Percentiles rank a stretch among this genome's conserved stretches.
Evolutionary conservation across 2,113 vertebrate species (phyloP).

Genomic region (Eurypyga helias): DNA sequence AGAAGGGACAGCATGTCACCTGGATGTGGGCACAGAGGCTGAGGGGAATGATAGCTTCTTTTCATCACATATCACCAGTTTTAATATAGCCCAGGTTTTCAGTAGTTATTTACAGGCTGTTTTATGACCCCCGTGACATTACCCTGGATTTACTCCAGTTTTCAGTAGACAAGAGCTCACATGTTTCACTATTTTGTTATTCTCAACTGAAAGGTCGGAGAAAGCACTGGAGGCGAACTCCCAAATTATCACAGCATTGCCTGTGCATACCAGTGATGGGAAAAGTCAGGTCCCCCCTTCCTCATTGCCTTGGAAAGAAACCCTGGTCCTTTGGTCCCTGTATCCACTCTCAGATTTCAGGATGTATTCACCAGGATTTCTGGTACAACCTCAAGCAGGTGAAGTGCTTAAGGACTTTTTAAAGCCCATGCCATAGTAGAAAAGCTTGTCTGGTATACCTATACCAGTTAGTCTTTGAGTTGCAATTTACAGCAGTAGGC

Average conservation of each 20-base stretch:
- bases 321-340: neutral
- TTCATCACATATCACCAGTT: neutral
- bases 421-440: neutral
- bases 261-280: neutral
- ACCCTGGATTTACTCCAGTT: neutral
- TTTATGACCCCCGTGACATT: neutral
- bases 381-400: neutral
- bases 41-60: neutral
- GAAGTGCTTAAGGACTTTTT: neutral
- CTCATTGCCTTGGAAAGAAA: neutral
- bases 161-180: neutral
- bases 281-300: accelerated
- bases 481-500: neutral
- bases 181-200: neutral
- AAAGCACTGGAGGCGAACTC: neutral
- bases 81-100: neutral
- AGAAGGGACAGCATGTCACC: neutral
- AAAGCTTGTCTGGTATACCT: neutral
- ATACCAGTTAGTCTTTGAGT: neutral
- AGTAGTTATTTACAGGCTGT: neutral
- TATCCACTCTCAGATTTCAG: neutral
- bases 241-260: accelerated
- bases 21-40: neutral
- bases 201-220: neutral
- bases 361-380: neutral